Conservation (phyloP, 2,797 vertebrate genomes). For the Mormyrops attenuatus region DNA sequence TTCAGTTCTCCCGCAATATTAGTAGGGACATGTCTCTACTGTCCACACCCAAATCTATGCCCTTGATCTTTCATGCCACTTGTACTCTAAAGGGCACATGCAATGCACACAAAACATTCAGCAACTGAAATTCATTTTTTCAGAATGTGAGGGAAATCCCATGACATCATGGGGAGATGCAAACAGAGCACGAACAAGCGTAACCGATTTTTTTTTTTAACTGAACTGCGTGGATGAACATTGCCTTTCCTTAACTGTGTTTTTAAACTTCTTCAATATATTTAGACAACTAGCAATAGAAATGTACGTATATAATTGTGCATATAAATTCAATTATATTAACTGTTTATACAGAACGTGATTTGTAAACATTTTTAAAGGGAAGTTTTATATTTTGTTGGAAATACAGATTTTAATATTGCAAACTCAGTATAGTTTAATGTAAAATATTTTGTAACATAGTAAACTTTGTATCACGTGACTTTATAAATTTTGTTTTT, state of each 20-base stretch:
- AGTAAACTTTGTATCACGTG: not conserved
- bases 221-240: not conserved
- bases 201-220: not conserved
- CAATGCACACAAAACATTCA: not conserved
- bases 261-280: not conserved
- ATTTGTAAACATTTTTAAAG: not conserved
- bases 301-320: not conserved
- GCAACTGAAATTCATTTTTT: not conserved
- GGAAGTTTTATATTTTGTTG: not conserved
- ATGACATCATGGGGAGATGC: not conserved
- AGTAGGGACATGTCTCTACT: not conserved
- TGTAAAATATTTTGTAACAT: not conserved
- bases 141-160: not conserved
- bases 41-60: not conserved
- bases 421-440: not conserved
- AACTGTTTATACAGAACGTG: not conserved
- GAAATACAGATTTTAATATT: not conserved
- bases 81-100: not conserved
- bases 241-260: not conserved
- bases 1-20: not conserved
- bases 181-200: not conserved
- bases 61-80: not conserved
- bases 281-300: not conserved
- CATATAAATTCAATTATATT: not conserved
- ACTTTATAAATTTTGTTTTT: not conserved